Evolutionary conservation across 1,140 invertebrate species (phyloP), one percentile per base, ranked within the genome.

Genomic region (Papilio machaon): DNA sequence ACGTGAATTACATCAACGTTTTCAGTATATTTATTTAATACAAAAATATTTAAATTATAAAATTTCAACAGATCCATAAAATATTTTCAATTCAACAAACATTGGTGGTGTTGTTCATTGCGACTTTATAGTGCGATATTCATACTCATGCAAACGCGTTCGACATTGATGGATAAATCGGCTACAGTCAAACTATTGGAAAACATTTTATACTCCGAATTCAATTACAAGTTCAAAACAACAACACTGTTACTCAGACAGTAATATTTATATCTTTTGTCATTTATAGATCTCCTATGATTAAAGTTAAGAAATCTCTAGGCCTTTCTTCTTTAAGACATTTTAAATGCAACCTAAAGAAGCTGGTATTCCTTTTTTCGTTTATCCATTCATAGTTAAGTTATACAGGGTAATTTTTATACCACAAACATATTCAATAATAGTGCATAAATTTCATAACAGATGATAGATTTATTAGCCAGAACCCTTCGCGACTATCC

Each of bases 161-260:
- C 64, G 64, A 70, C 64, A 70, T 70, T 70, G 30, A 70, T 35
- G 13, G 30, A 70, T 11, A 70, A 35, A 70, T 35, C 64, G 64
- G 13, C 13, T 35, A 70, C 64, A 70, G 23, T 64, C 0, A 81
- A 80, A 43, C 58, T 43, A 67, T 46, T 17, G 13, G 78, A 47
- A 70, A 38, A 38, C 11, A 30, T 30, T 17, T 38, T 15, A 13
- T 0, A 35, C 2, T 19, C 8, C 17, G 17, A 58, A 6, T 58
- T 58, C 47, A 10, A 49, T 49, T 11, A 49, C 6, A 49, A 49
- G 2, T 49, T 9, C 47, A 6, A 49, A 49, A 49, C 47, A 49
- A 49, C 47, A 43, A 0, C 38, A 43, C 47, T 49, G 47, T 9
- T 19, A 7, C 10, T 49, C 17, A 58, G 8, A 19, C n/a, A 17